A percentile compares a stretch with the other conserved stretches of the same genome.
phyloP scores from a whole-genome alignment of 2,888 invertebrate genomes.

The Melanophora roralis region DNA sequence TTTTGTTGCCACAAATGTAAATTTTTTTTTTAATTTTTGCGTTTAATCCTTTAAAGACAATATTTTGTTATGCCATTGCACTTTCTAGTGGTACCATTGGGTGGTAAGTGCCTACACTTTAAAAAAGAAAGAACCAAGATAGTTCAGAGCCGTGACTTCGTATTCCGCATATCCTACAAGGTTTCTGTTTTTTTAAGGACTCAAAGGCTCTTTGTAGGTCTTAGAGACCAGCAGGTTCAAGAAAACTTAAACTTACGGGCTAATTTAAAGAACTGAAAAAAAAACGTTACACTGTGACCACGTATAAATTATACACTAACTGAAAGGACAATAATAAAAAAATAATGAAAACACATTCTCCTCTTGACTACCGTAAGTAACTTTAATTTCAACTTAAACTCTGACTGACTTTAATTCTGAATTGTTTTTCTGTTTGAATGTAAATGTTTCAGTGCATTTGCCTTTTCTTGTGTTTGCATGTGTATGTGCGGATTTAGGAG shows the following conservation, averaged over 20 bases:
- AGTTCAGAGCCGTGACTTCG: no score
- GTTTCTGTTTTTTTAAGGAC: no score
- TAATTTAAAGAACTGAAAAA: not conserved
- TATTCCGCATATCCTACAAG: no score
- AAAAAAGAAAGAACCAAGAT: no score
- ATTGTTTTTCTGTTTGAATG: not conserved
- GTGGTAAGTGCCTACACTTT: no score
- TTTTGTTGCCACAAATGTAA: no score
- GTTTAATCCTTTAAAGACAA: no score
- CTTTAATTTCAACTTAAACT: slow-evolving; percentile 3
- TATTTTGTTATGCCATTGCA: no score
- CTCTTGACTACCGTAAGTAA: slow-evolving; percentile 7
- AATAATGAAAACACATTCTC: not conserved
- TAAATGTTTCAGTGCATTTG: not conserved
- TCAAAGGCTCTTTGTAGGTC: no score
- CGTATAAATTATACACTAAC: slow-evolving; percentile 23
- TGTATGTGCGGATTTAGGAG: not conserved
- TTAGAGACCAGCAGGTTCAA: no score
- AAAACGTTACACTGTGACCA: slow-evolving; percentile 30
- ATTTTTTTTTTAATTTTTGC: no score
- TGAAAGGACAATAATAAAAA: slow-evolving; percentile 29
- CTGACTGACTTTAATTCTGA: slow-evolving; percentile 22
- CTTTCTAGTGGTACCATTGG: no score
- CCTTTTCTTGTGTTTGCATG: not conserved
- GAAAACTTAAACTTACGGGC: not conserved